A percentile compares a stretch with the other conserved stretches of the same genome.
Conservation (phyloP, 2,888 invertebrate species). For the Drosophila neonasuta region DNA sequence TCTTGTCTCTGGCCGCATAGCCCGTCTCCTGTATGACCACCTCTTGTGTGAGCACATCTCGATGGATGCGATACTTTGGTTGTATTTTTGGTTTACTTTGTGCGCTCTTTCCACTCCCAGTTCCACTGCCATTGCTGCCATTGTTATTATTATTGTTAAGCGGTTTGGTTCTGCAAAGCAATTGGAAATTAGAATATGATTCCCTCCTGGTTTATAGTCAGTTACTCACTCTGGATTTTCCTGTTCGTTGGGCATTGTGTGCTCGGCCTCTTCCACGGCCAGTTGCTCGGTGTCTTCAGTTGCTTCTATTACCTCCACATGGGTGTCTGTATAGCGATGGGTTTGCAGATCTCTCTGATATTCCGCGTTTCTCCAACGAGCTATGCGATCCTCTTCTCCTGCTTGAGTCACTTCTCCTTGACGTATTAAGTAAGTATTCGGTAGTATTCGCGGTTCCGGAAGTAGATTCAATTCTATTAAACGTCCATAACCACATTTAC, state of each 20-base stretch:
- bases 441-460: constrained; percentile 37
- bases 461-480: constrained; percentile 58
- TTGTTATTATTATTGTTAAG: constrained; percentile 59
- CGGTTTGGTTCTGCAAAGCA: constrained; percentile 69
- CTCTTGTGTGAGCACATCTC: constrained; percentile 80
- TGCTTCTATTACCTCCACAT: constrained; percentile 54
- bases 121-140: constrained; percentile 48
- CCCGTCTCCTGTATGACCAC: constrained; percentile 80
- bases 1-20: constrained; percentile 80
- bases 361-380: constrained; percentile 32
- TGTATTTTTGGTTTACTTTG: constrained; percentile 73
- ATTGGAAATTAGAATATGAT: background rate
- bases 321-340: constrained; percentile 69
- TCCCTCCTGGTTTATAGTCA: background rate
- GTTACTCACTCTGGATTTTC: constrained; percentile 74
- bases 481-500: constrained; percentile 69
- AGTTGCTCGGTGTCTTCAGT: constrained; percentile 11
- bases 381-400: constrained; percentile 5
- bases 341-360: constrained; percentile 51
- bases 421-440: constrained; percentile 49
- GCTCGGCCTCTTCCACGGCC: constrained; percentile 1
- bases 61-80: constrained; percentile 79
- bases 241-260: constrained; percentile 69
- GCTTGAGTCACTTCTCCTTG: background rate
- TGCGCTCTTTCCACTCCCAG: constrained; percentile 46